Base-by-base conservation (phyloP, 2,113 vertebrate species). In the Dasyurus viverrinus region DNA sequence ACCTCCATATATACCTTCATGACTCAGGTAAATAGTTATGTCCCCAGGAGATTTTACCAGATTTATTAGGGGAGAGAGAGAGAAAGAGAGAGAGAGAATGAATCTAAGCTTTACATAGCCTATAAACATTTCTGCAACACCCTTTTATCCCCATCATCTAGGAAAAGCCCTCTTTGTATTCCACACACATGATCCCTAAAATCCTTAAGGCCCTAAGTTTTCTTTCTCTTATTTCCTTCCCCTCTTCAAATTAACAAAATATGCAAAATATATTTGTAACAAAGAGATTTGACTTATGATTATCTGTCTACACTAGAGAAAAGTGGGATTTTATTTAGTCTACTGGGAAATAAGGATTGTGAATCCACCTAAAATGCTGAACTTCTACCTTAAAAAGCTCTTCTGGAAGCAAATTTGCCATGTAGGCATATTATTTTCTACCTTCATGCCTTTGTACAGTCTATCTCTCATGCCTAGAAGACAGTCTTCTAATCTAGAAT, bases 21-120 rank as follows among this genome's bases (percentile, higher is more conserved):
- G 36, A n/a, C 68, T 84, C 36, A 22, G 68, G n/a, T n/a, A 22
- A 84, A 16, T 19, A 84, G 36, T 5, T 84, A 42, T 84, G 16
- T 42, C 30, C 14, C 12, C 12, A 68, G 60, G 60, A 68, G 60
- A 3, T 68, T 68, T 36, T 36, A 11, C 3, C 60, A 16, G 60
- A n/a, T n/a, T 1, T 10, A 11, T 12, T 36, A 8, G 0, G 2
- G n/a, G 53, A 7, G 4, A 48, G 48, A 7, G 0, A 48, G 48
- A 54, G 25, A 55, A 24, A 7, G 4, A 48, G 48, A 55, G 54
- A 26, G 24, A 57, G 8, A 60, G 57, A 30, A 27, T 11, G 2
- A 36, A 36, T 30, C 10, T 30, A 11, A 60, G 60, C 30, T 68
- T 68, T 68, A 16, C 60, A 68, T 60, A 30, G 57, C 57, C 9